phyloP scores from a whole-genome alignment of 2,797 vertebrate species.

The Gadopsis bispinosus region DNA sequence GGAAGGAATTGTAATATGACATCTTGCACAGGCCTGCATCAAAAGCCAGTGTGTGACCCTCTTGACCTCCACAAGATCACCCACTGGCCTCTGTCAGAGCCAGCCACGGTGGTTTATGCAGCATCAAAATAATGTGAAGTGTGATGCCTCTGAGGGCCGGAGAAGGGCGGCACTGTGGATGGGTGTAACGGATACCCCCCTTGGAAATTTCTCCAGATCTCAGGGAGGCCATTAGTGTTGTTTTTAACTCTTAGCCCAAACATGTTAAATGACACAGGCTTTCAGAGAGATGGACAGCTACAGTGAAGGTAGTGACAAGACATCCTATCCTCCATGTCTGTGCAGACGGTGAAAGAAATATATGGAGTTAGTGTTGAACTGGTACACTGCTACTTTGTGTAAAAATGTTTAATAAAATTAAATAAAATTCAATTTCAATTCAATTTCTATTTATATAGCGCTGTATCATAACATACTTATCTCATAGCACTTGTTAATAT shows the following conservation, averaged over 20 bases:
- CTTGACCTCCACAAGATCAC: conserved; percentile 62
- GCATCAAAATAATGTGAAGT: conserved; percentile 72
- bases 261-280: conserved; percentile 73
- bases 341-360: no score
- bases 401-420: no score
- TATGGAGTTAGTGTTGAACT: no score
- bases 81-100: conserved; percentile 56
- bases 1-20: conserved; percentile 53
- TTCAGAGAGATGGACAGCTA: conserved; percentile 50
- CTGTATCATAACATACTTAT: no score
- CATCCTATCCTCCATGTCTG: conserved; percentile 58
- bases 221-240: conserved; percentile 76
- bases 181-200: conserved; percentile 75
- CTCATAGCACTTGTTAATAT: no score
- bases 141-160: conserved; percentile 46
- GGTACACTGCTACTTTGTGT: no score
- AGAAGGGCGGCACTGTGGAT: conserved; percentile 17
- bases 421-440: no score
- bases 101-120: conserved; percentile 66
- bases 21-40: conserved; percentile 63
- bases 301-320: conserved; percentile 47
- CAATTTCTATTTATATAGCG: no score
- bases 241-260: conserved; percentile 76
- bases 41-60: conserved; percentile 63
- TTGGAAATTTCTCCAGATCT: conserved; percentile 53